Evolutionary conservation across 2,113 vertebrate species (phyloP).

Genomic region (Microtus pennsylvanicus): DNA sequence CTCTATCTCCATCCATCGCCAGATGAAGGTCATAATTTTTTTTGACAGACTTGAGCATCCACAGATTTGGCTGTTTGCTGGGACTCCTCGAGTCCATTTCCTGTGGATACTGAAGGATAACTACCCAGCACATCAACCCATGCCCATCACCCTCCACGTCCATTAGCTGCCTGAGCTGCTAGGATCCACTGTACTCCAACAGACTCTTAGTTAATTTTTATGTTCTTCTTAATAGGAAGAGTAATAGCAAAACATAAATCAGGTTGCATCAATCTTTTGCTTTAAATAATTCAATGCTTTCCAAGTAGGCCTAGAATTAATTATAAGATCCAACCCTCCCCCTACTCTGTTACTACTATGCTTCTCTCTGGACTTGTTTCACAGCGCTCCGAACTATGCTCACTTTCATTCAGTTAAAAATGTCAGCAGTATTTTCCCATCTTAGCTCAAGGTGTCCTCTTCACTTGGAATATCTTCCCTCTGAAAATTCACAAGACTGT

Average conservation of each 20-base stretch:
- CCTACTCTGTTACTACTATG: background rate
- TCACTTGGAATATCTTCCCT: background rate
- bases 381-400: background rate
- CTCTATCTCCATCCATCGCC: no score
- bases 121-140: background rate
- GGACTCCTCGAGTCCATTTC: background rate
- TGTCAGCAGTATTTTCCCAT: background rate
- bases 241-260: slow-evolving; percentile 33
- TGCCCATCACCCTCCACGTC: background rate
- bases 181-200: background rate
- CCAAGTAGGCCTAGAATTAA: background rate
- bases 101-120: background rate
- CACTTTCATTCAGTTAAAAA: background rate
- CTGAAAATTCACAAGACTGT: background rate
- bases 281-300: slow-evolving; percentile 41
- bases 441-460: background rate
- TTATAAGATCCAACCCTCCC: background rate
- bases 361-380: slow-evolving; percentile 1
- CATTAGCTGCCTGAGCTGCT: background rate
- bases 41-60: background rate
- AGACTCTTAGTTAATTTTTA: background rate
- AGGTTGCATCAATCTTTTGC: background rate
- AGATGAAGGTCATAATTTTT: background rate
- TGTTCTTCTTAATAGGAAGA: slow-evolving; percentile 17
- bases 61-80: background rate